Evolutionary conservation across 2,888 invertebrate species (phyloP).

Genomic region (Tiliacea citrago): DNA sequence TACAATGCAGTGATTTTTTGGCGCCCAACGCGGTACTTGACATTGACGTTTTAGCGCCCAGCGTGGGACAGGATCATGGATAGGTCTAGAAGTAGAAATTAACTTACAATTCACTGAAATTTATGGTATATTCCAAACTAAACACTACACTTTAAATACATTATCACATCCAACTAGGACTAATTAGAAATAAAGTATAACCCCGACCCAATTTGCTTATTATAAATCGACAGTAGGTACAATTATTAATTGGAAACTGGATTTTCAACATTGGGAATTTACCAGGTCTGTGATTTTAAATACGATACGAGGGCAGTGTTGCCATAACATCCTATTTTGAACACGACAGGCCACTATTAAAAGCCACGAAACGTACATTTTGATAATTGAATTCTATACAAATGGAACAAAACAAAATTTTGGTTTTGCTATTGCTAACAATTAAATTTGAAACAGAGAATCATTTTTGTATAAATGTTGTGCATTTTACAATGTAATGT

Average conservation of each 20-base stretch:
- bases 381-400: slow-evolving; percentile 31
- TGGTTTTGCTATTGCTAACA: slow-evolving; percentile 37
- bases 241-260: neutral
- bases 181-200: neutral
- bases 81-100: neutral
- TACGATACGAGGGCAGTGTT: slow-evolving; percentile 1
- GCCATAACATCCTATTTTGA: slow-evolving; percentile 7
- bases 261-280: slow-evolving; percentile 14
- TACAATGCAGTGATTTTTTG: neutral
- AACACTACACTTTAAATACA: neutral
- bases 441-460: slow-evolving; percentile 68
- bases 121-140: neutral
- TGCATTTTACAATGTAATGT: slow-evolving; percentile 72
- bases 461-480: slow-evolving; percentile 69
- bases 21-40: slow-evolving; percentile 11
- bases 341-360: neutral
- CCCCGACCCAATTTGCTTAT: neutral
- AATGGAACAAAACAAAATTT: slow-evolving; percentile 30
- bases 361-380: slow-evolving; percentile 7
- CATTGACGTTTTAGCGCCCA: slow-evolving; percentile 13
- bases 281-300: slow-evolving; percentile 11
- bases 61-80: neutral
- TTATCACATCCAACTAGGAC: neutral
- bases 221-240: neutral
- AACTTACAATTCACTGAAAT: neutral